Percentiles rank a stretch among this genome's conserved stretches.
These are phyloP conservation scores for Mastacembelus armatus DNA, from an alignment of 2,797 vertebrate species.

Conservation along the genomic window DNA sequence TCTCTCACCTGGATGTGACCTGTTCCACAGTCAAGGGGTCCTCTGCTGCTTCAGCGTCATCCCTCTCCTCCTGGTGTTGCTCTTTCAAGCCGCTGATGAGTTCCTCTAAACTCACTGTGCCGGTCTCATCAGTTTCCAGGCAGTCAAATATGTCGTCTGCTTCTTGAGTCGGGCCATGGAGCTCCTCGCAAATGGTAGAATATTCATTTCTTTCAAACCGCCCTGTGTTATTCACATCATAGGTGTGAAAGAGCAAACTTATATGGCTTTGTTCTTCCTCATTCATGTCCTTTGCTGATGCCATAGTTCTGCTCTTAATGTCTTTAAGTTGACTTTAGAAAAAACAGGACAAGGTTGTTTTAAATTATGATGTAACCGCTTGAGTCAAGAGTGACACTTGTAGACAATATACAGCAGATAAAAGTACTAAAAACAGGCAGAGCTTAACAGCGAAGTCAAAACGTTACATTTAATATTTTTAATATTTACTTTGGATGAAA, in stretches of 20 bases:
- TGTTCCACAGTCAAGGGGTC: neutral
- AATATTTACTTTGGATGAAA: no score
- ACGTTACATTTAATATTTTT: no score
- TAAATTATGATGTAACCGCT: neutral
- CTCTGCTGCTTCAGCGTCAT: neutral
- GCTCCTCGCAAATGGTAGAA: conserved; percentile 60
- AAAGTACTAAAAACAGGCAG: neutral
- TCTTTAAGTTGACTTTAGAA: neutral
- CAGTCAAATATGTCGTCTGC: conserved; percentile 55
- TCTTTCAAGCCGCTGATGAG: conserved; percentile 67
- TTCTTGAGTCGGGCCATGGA: conserved; percentile 38
- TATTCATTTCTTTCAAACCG: conserved; percentile 66
- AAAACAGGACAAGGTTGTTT: neutral
- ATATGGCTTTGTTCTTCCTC: conserved; percentile 44
- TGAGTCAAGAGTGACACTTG: neutral
- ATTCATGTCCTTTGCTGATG: conserved; percentile 30
- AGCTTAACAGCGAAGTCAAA: no score
- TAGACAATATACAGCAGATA: neutral
- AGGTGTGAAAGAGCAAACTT: conserved; percentile 56
- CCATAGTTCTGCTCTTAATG: conserved; percentile 32
- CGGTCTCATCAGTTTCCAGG: conserved; percentile 56
- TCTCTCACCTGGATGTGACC: conserved; percentile 48
- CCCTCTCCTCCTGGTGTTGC: conserved; percentile 5
- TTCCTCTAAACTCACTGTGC: conserved; percentile 65
- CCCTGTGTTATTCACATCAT: conserved; percentile 65